Base-by-base conservation (phyloP, 2,888 invertebrate genomes). In the Poecilus cupreus region DNA sequence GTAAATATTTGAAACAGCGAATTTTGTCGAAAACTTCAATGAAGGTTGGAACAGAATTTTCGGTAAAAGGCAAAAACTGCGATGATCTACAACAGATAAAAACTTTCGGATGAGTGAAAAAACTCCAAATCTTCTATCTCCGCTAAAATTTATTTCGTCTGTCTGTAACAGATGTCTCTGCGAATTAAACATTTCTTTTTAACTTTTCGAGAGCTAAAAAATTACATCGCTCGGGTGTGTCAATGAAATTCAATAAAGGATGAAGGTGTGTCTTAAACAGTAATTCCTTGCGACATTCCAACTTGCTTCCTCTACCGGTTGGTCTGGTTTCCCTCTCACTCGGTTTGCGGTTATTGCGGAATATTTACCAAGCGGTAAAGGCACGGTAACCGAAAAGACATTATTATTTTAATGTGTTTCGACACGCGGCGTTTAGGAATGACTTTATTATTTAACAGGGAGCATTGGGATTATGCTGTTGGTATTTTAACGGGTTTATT, bases 141-240 rank as follows among this genome's bases (percentile, higher is more conserved):
- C 13, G n/a, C 11, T 3, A 51, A n/a, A 20, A 68, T 68, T 18
- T 68, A 68, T 37, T 18, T 37, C 64, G 3, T 16, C 64, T 6
- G 32, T 32, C 3, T 1, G 64, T 8, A 37, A 32, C 64, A 68
- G 64, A 68, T 68, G 64, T 68, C 64, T 10, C 18, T 18, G 2
- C 32, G 64, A 68, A 68, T 68, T 68, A 68, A 16, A 37, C 37
- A 68, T 68, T 68, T 68, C 64, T 68, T 68, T 57, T 68, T 37
- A 68, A 68, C 37, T 37, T 68, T 68, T 18, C 16, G 32, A 1
- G 20, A 37, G 32, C 16, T 68, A 37, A 68, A 68, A 37, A 37
- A 64, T 37, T 68, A 68, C 64, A 18, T 37, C 64, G 11, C 16
- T 13, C 37, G 64, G 37, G 16, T 32, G 32, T 68, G 64, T 68